phyloP scores from a whole-genome alignment of 2,797 vertebrate species.

The Smutsia temminckii region DNA sequence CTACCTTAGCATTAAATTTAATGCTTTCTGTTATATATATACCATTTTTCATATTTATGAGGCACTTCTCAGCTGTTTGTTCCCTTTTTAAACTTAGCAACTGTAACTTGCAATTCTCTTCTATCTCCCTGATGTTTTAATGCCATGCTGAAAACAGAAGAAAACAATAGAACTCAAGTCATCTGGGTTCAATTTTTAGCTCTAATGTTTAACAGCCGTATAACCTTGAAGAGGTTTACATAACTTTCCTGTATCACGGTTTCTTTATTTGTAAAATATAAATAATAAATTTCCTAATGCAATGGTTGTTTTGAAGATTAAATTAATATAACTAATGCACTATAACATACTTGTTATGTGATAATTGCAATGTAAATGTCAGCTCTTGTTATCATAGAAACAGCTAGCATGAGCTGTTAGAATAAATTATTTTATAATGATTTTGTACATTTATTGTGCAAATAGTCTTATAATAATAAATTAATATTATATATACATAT shows the following conservation, averaged over 20 bases:
- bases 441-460: background rate
- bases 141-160: background rate
- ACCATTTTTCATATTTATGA: background rate
- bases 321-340: background rate
- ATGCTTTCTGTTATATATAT: background rate
- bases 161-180: background rate
- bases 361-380: background rate
- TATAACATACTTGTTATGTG: background rate
- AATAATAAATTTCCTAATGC: background rate
- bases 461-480: background rate
- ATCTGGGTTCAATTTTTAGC: background rate
- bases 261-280: background rate
- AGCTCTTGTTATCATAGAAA: background rate
- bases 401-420: background rate
- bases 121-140: background rate
- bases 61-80: background rate
- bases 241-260: background rate
- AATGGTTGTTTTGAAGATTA: background rate
- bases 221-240: background rate
- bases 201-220: background rate
- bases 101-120: background rate
- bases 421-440: slow-evolving; percentile 20
- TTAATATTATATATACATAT: background rate
- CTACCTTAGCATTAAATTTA: background rate
- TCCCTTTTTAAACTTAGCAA: background rate